A percentile compares a stretch with the other conserved stretches of the same genome.
Evolutionary conservation across 1,140 invertebrate species (phyloP).

Genomic region (Drosophila eugracilis): DNA sequence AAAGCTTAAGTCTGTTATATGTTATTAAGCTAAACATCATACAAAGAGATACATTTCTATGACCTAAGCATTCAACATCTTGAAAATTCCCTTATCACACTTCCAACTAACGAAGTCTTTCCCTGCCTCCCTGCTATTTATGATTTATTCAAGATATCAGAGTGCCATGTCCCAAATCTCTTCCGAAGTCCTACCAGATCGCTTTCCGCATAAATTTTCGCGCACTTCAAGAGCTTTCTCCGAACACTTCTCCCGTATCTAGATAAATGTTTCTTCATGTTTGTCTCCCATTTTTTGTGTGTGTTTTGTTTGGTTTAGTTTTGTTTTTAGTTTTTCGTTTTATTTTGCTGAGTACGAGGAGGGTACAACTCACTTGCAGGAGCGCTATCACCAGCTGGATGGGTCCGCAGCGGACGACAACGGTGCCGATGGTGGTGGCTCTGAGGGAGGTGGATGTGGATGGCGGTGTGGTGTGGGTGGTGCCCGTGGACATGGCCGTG

Average conservation of each 20-base stretch:
- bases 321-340: conserved; percentile 9
- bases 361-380: conserved; percentile 90
- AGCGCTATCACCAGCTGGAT: conserved; percentile 95
- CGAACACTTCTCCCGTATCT: conserved; percentile 40
- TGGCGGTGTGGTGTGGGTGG: conserved; percentile 13
- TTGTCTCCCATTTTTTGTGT: conserved; percentile 43
- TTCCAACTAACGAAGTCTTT: conserved; percentile 7
- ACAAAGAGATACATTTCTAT: too few relatives aligned
- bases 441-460: conserved; percentile 58
- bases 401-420: conserved; percentile 94
- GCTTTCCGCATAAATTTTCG: conserved; percentile 40
- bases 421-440: conserved; percentile 95
- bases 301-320: conserved; percentile 22
- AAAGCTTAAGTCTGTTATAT: background rate
- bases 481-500: conserved; percentile 11
- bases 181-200: conserved; percentile 21
- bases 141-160: conserved; percentile 15
- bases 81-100: too few relatives aligned
- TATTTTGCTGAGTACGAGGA: background rate
- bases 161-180: conserved; percentile 9
- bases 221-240: conserved; percentile 48
- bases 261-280: conserved; percentile 48
- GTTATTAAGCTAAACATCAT: too few relatives aligned
- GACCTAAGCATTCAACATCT: too few relatives aligned
- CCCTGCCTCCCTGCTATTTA: background rate